These are phyloP conservation scores for Sebastes diploproa DNA, from an alignment of 2,797 vertebrate genomes.

Conservation along the genomic window DNA sequence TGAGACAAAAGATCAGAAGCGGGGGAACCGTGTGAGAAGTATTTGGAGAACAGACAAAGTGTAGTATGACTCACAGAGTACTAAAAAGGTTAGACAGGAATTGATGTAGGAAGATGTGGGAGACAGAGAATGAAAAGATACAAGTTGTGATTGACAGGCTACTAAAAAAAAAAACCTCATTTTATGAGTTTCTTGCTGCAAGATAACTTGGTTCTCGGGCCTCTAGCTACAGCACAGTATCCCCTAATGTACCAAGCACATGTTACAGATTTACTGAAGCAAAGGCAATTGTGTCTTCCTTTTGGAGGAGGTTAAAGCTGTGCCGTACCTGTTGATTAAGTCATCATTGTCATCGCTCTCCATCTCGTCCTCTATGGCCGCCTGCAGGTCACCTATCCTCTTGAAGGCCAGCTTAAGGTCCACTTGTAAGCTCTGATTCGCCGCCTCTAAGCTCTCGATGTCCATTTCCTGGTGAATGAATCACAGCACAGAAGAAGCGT, in stretches of 20 bases:
- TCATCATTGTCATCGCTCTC: conserved; percentile 98
- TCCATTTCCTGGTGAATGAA: conserved; percentile 93
- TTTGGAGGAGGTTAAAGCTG: not conserved
- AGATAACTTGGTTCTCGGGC: not conserved
- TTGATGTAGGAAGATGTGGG: conserved; percentile 43
- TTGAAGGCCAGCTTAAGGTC: conserved; percentile 98
- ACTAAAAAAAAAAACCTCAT: conserved; percentile 32
- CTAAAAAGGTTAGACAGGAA: conserved; percentile 40
- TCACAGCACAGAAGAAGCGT: conserved; percentile 62
- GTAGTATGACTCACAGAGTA: conserved; percentile 33
- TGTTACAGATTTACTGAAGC: conserved; percentile 17
- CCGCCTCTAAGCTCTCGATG: conserved; percentile 95
- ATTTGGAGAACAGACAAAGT: conserved; percentile 44
- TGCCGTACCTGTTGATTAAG: conserved; percentile 91
- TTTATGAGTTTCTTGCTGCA: conserved; percentile 11
- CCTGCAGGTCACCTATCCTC: conserved; percentile 97
- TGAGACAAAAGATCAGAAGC: conserved; percentile 56
- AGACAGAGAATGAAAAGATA: conserved; percentile 35
- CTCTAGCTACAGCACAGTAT: conserved; percentile 10
- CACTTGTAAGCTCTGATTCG: conserved; percentile 97
- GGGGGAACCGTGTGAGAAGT: conserved; percentile 51
- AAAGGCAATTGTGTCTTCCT: not conserved
- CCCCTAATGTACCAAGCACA: not conserved
- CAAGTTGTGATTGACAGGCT: conserved; percentile 57
- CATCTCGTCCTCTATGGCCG: conserved; percentile 98